Percentiles rank a stretch among this genome's conserved stretches.
Conservation (phyloP, 2,888 invertebrate genomes). For the Pocota personata region DNA sequence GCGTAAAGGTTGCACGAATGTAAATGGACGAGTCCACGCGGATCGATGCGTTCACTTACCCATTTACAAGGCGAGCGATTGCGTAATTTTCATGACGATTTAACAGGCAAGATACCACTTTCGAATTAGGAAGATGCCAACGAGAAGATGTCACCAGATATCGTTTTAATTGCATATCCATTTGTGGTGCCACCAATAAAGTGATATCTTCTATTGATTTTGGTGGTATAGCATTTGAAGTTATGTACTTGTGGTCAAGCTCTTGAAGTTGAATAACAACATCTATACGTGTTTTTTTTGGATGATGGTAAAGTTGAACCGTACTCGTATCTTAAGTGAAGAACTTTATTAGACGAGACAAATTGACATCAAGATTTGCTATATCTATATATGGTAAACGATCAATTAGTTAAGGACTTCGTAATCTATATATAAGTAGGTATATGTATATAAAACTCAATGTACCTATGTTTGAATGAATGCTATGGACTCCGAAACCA, state of each 20-base stretch:
- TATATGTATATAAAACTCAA: no score
- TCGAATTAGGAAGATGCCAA: slow-evolving; percentile 72
- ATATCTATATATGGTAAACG: not conserved
- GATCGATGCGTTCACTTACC: slow-evolving; percentile 46
- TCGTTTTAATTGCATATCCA: slow-evolving; percentile 71
- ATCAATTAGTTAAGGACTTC: not conserved
- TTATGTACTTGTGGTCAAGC: not conserved
- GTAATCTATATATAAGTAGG: not conserved
- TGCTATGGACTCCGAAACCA: no score
- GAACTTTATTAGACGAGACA: slow-evolving; percentile 16
- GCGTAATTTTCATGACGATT: slow-evolving; percentile 54
- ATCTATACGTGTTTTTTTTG: slow-evolving; percentile 13
- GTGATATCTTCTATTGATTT: slow-evolving; percentile 58
- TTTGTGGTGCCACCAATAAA: slow-evolving; percentile 63
- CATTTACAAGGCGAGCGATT: slow-evolving; percentile 50
- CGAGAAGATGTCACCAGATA: slow-evolving; percentile 61
- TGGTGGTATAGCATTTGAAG: slow-evolving; percentile 50
- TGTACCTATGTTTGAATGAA: no score
- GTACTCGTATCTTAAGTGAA: not conserved
- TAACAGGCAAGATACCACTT: slow-evolving; percentile 64
- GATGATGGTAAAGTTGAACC: not conserved
- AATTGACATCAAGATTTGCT: slow-evolving; percentile 25
- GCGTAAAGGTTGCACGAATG: slow-evolving; percentile 49
- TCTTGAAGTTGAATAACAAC: slow-evolving; percentile 1
- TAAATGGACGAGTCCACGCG: slow-evolving; percentile 37